Evolutionary conservation across 2,113 vertebrate genomes (phyloP).

Genomic region (Urocolius indicus): DNA sequence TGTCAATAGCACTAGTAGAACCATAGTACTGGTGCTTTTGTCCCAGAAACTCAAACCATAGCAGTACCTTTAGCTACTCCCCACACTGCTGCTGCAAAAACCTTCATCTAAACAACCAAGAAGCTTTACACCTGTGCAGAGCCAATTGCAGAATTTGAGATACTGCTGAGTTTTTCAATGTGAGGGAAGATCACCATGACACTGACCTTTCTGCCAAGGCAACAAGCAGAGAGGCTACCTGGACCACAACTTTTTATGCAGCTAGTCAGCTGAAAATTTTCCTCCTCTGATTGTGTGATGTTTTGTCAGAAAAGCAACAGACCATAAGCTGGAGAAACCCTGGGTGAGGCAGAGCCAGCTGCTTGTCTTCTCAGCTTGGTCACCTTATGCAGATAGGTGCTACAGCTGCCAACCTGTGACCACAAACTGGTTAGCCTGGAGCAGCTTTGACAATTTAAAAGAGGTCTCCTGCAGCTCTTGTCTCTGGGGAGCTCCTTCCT

Average conservation of each 20-base stretch:
- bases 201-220: not conserved
- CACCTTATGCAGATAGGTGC: not conserved
- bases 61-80: not conserved
- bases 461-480: not conserved
- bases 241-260: not conserved
- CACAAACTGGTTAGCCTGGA: fast-evolving
- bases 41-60: not conserved
- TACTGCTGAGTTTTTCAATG: not conserved
- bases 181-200: not conserved
- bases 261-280: not conserved
- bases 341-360: not conserved
- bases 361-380: not conserved
- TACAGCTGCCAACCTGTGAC: not conserved
- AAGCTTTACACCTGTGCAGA: fast-evolving
- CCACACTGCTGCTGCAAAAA: not conserved
- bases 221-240: not conserved
- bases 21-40: not conserved
- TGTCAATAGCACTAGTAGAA: not conserved
- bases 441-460: not conserved
- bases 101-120: fast-evolving
- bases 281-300: not conserved
- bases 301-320: not conserved
- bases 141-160: not conserved
- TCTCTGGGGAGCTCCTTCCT: not conserved
- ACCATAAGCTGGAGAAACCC: not conserved